Conservation (phyloP, 2,113 vertebrate species). For the Notarius lentiginosus region DNA sequence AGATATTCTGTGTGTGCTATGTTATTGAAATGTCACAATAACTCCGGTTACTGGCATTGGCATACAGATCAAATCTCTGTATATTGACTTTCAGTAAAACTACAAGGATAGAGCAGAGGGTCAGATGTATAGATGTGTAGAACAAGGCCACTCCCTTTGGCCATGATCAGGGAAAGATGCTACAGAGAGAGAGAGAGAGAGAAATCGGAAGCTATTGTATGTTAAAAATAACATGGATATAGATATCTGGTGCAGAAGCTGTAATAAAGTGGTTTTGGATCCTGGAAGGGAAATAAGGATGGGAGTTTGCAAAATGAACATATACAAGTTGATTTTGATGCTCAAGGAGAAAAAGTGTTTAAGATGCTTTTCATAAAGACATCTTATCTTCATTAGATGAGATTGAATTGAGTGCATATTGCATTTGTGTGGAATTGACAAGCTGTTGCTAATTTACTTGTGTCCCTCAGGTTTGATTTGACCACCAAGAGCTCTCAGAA, state of each 20-base stretch:
- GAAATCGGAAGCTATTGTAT: no score
- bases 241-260: not conserved
- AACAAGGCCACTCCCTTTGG: not conserved
- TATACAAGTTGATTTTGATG: not conserved
- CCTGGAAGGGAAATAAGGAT: not conserved
- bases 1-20: not conserved
- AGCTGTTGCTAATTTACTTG: constrained; percentile 19
- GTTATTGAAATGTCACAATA: not conserved
- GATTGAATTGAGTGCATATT: constrained; percentile 29
- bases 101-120: constrained; percentile 9
- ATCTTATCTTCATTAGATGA: constrained; percentile 28
- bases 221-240: not conserved
- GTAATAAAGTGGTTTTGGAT: not conserved
- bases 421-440: constrained; percentile 19
- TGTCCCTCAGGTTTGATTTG: constrained; percentile 17
- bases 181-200: constrained; percentile 5
- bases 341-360: not conserved
- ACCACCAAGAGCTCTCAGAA: constrained; percentile 3
- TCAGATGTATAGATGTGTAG: not conserved
- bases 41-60: not conserved
- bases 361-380: constrained; percentile 24
- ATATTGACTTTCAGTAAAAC: not conserved
- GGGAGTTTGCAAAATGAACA: not conserved
- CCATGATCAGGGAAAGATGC: not conserved
- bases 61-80: constrained; percentile 17